Percentiles rank a stretch among this genome's conserved stretches.
phyloP scores from a whole-genome alignment of 1,140 invertebrate species.

The Drosophila kepulauana region DNA sequence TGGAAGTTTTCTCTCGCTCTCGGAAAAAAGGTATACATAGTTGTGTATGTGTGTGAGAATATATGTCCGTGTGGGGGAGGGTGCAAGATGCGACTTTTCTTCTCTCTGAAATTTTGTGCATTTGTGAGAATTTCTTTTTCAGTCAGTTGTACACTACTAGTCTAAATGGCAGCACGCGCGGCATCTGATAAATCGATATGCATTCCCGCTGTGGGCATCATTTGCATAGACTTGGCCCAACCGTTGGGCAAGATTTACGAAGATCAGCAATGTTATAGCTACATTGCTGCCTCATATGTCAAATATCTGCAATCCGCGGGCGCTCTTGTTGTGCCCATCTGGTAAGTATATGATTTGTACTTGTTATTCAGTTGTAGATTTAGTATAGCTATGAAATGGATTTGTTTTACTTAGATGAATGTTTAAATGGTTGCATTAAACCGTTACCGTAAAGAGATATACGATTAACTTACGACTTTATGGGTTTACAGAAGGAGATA shows the following conservation, averaged over 20 bases:
- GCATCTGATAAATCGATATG: neutral
- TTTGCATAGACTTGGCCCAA: slow-evolving; percentile 88
- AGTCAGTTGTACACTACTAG: neutral
- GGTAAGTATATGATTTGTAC: slow-evolving; percentile 86
- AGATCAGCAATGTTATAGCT: slow-evolving; percentile 86
- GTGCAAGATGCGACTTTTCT: neutral
- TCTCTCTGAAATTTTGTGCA: neutral
- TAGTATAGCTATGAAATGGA: neutral
- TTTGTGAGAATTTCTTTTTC: neutral
- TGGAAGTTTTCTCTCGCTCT: neutral
- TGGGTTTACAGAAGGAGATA: too few species aligned
- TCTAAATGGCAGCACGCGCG: neutral
- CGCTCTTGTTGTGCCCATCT: slow-evolving; percentile 92
- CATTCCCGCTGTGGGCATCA: slow-evolving; percentile 87
- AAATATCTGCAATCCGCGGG: slow-evolving; percentile 94
- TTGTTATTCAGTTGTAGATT: neutral
- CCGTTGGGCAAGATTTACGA: slow-evolving; percentile 81
- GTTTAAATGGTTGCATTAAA: too few species aligned
- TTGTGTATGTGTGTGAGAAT: neutral
- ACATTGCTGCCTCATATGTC: slow-evolving; percentile 94
- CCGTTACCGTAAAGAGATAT: too few species aligned
- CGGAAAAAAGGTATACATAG: neutral
- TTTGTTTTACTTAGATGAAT: neutral
- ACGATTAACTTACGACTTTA: too few species aligned
- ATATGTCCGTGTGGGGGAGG: neutral